Conservation (phyloP, 1,140 invertebrate genomes). For the Carposina sasakii region DNA sequence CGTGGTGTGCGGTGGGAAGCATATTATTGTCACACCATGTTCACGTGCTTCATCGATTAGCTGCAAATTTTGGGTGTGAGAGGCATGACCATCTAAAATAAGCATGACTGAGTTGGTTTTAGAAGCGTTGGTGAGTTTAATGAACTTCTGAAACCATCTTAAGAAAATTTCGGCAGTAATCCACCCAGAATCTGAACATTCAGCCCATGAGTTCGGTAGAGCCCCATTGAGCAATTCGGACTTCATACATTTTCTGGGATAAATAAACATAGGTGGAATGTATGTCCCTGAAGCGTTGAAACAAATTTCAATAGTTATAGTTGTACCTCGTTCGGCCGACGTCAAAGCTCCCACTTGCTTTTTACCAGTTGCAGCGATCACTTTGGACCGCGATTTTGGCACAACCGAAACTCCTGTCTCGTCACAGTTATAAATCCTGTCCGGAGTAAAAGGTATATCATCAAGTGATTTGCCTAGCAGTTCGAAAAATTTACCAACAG, state of each 20-base stretch:
- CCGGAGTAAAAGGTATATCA: conserved; percentile 29
- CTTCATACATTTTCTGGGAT: conserved; percentile 37
- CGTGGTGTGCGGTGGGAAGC: conserved; percentile 54
- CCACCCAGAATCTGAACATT: conserved; percentile 30
- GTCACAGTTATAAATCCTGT: conserved; percentile 46
- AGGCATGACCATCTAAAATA: conserved; percentile 38
- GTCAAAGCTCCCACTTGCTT: conserved; percentile 43
- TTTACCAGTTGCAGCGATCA: conserved; percentile 39
- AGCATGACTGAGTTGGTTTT: conserved; percentile 32
- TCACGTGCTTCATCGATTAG: conserved; percentile 27
- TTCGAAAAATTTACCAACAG: conserved; percentile 6
- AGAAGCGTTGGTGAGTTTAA: conserved; percentile 22
- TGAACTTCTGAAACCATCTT: conserved; percentile 42
- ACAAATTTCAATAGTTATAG: conserved; percentile 48
- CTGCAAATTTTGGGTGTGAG: conserved; percentile 37
- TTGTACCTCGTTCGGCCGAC: conserved; percentile 46
- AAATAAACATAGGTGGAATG: conserved; percentile 47
- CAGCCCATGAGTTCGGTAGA: conserved; percentile 30
- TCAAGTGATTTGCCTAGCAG: not conserved
- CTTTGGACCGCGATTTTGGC: conserved; percentile 46
- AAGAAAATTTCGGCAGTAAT: conserved; percentile 39
- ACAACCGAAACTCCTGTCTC: conserved; percentile 61
- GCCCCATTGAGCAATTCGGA: conserved; percentile 24
- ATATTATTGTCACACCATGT: conserved; percentile 40
- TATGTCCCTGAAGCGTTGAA: conserved; percentile 44